Conservation (phyloP, 1,140 invertebrate species). For the Argopecten irradians region DNA sequence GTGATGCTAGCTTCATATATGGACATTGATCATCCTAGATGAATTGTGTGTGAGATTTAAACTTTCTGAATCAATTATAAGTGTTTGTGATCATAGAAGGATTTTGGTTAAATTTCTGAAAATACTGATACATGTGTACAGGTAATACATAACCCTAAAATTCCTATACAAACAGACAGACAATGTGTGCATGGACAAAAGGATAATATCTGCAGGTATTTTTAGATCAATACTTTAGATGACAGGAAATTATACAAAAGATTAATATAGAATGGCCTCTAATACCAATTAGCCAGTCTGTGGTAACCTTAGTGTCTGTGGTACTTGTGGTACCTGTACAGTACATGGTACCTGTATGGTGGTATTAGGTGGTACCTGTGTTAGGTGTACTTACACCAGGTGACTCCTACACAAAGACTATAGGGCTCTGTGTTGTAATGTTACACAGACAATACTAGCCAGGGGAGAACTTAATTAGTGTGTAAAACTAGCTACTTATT, state of each 20-base stretch:
- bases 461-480: background rate
- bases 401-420: background rate
- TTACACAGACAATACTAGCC: background rate
- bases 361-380: no score
- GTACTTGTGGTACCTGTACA: no score
- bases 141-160: no score
- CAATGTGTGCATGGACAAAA: background rate
- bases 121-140: no score
- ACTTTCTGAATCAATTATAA: no score
- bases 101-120: no score
- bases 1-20: no score
- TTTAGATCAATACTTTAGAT: background rate
- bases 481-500: constrained; percentile 10
- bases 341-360: no score
- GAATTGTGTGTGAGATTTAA: no score
- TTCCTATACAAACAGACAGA: background rate
- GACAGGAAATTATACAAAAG: background rate
- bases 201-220: background rate
- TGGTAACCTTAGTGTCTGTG: no score
- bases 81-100: no score
- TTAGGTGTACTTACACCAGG: background rate
- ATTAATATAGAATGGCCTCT: background rate
- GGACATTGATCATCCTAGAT: no score
- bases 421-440: background rate
- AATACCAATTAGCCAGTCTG: background rate